Percentiles rank a stretch among this genome's conserved stretches.
Evolutionary conservation across 2,888 invertebrate genomes (phyloP).

Genomic region (Eueremaeus valkanovi): DNA sequence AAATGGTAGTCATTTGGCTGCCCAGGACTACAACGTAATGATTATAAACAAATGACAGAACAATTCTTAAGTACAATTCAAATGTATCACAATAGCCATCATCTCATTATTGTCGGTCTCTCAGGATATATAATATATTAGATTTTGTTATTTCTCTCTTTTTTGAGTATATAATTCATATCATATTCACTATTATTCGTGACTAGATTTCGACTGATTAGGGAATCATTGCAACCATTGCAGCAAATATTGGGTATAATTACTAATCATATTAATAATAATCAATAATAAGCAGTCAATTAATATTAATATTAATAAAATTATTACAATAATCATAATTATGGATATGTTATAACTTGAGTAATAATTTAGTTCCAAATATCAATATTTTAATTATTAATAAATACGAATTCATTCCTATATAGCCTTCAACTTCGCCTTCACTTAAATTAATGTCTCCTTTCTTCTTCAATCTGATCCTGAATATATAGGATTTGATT

Average conservation of each 20-base stretch:
- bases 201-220: constrained; percentile 10
- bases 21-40: background rate
- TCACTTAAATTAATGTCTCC: background rate
- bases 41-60: constrained; percentile 11
- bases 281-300: constrained; percentile 22
- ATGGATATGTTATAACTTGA: constrained; percentile 28
- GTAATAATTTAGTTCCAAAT: background rate
- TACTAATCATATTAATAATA: background rate
- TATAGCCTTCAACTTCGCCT: background rate
- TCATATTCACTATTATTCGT: background rate
- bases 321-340: background rate
- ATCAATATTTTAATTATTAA: background rate
- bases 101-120: constrained; percentile 8
- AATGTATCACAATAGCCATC: constrained; percentile 23
- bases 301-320: background rate
- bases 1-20: constrained; percentile 6
- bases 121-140: background rate
- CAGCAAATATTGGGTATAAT: constrained; percentile 1
- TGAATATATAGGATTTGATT: background rate
- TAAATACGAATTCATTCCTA: background rate
- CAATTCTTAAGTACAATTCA: constrained; percentile 30
- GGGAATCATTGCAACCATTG: background rate
- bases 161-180: background rate
- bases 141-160: too few relatives aligned
- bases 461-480: background rate